phyloP scores from a whole-genome alignment of 2,797 vertebrate species.

The Leptatherina wallacei region DNA sequence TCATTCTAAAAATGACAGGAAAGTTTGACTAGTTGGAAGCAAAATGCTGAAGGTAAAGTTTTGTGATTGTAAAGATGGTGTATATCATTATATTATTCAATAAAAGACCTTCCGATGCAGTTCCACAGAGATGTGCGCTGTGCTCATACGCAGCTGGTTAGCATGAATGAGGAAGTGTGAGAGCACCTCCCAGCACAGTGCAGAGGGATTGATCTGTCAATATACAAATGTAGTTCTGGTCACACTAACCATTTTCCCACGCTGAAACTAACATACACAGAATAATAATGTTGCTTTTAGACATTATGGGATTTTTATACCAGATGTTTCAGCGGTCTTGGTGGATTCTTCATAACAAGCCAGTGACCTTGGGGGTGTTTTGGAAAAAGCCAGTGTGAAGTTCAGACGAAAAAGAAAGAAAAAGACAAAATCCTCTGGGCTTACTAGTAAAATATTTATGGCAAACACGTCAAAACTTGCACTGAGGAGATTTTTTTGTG shows the following conservation, averaged over 20 bases:
- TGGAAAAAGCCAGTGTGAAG: slow-evolving; percentile 41
- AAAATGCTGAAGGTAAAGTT: too few species aligned
- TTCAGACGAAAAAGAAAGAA: slow-evolving; percentile 41
- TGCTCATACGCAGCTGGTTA: slow-evolving; percentile 7
- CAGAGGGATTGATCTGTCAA: slow-evolving; percentile 39
- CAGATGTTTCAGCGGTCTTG: slow-evolving; percentile 22
- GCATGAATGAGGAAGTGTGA: slow-evolving; percentile 41
- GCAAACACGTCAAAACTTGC: slow-evolving; percentile 71
- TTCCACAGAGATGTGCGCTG: neutral
- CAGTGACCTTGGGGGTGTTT: slow-evolving; percentile 55
- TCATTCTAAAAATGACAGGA: too few species aligned
- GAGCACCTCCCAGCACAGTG: slow-evolving; percentile 28
- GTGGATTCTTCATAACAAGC: slow-evolving; percentile 17
- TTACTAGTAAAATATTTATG: slow-evolving; percentile 69
- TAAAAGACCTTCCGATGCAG: slow-evolving; percentile 31
- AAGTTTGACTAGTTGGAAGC: too few species aligned
- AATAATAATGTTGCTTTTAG: neutral
- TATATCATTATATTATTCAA: slow-evolving; percentile 36
- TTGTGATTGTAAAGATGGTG: too few species aligned
- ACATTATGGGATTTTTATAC: neutral
- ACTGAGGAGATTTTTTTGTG: slow-evolving; percentile 59
- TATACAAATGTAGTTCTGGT: slow-evolving; percentile 13
- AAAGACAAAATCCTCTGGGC: slow-evolving; percentile 34
- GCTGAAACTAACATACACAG: slow-evolving; percentile 5
- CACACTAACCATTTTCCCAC: slow-evolving; percentile 32